These are phyloP conservation scores for Caradrina clavipalpis DNA, from an alignment of 2,888 invertebrate species.

Conservation along the genomic window DNA sequence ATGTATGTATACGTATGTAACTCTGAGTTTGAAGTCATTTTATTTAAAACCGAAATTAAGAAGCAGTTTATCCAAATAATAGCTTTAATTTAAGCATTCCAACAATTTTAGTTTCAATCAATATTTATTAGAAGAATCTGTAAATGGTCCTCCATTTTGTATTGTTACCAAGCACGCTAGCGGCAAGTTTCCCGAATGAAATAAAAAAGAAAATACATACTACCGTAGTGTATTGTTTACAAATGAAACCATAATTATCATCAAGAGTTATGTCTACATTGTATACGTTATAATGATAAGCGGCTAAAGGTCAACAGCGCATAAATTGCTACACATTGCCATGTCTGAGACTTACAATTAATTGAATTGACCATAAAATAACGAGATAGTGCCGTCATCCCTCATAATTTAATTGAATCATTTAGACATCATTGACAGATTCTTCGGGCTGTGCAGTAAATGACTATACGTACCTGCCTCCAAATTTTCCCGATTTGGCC, in stretches of 20 bases:
- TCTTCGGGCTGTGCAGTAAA: neutral
- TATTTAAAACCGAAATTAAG: too few relatives aligned
- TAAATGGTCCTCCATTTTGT: too few relatives aligned
- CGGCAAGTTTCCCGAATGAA: too few relatives aligned
- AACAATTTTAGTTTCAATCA: too few relatives aligned
- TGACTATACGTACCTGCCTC: too few relatives aligned
- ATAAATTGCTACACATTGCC: constrained; percentile 33
- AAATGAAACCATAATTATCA: constrained; percentile 21
- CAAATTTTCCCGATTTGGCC: neutral
- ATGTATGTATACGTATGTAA: too few relatives aligned
- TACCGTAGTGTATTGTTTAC: constrained; percentile 5
- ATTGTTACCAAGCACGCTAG: too few relatives aligned
- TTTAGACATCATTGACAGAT: neutral
- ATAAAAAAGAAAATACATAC: too few relatives aligned
- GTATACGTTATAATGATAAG: constrained; percentile 11
- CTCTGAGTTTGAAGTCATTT: too few relatives aligned
- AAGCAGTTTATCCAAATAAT: too few relatives aligned
- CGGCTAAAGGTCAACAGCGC: constrained; percentile 26
- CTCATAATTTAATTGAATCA: constrained; percentile 15
- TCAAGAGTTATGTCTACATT: constrained; percentile 24
- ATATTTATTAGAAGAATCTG: too few relatives aligned
- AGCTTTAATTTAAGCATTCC: too few relatives aligned
- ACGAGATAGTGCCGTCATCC: neutral
- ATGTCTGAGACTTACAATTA: constrained; percentile 14
- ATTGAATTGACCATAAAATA: constrained; percentile 31